These are phyloP conservation scores for Drosophila koepferae DNA, from an alignment of 2,888 invertebrate species.

Conservation along the genomic window DNA sequence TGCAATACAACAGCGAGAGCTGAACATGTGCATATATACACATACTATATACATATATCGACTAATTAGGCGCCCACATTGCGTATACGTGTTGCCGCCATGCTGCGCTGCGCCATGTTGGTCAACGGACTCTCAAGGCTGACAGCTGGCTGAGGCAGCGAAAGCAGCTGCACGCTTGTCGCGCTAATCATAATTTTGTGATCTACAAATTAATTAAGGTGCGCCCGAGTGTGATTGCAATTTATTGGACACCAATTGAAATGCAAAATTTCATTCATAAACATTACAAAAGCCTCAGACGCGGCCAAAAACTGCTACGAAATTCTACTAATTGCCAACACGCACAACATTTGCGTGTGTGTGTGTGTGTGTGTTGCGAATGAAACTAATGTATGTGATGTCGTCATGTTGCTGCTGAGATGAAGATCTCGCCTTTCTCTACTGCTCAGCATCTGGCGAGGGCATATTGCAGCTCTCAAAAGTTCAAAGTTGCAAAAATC, in stretches of 20 bases:
- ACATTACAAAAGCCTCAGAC: conserved; percentile 51
- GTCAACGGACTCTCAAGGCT: conserved; percentile 77
- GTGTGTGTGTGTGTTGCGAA: conserved; percentile 44
- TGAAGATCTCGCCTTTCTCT: neutral
- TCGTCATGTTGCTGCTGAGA: conserved; percentile 48
- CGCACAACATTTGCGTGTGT: conserved; percentile 49
- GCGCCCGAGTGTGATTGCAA: conserved; percentile 75
- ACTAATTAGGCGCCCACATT: conserved; percentile 68
- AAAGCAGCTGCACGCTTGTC: conserved; percentile 62
- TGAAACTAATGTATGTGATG: conserved; percentile 47
- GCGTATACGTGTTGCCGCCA: conserved; percentile 55
- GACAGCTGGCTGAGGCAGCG: conserved; percentile 20
- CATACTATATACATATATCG: conserved; percentile 22
- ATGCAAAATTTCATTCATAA: conserved; percentile 74
- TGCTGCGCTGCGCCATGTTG: conserved; percentile 43
- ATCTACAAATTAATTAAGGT: conserved; percentile 76
- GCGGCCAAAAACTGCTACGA: conserved; percentile 14
- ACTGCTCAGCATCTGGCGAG: neutral
- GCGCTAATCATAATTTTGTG: conserved; percentile 72
- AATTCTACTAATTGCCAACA: conserved; percentile 73
- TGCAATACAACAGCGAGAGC: conserved; percentile 1
- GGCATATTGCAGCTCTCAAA: conserved; percentile 46
- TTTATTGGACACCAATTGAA: conserved; percentile 78
- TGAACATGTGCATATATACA: conserved; percentile 8
- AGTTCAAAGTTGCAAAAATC: conserved; percentile 76